Percentiles rank a stretch among this genome's conserved stretches.
Evolutionary conservation across 2,113 vertebrate genomes (phyloP).

Genomic region (Lipotes vexillifer): DNA sequence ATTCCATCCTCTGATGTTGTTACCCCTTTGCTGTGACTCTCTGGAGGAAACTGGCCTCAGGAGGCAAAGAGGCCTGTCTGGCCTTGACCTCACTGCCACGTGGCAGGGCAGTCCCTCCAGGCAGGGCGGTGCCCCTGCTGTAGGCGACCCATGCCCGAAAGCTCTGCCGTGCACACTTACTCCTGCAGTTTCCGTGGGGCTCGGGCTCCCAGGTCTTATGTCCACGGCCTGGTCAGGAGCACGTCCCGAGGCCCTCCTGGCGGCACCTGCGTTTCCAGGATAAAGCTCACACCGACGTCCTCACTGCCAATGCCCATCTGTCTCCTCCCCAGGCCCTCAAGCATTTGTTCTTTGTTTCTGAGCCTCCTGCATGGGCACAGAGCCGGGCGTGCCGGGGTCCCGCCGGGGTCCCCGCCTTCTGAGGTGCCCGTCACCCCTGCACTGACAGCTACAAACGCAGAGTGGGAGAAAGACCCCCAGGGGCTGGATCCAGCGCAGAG

Average conservation of each 20-base stretch:
- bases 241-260: not conserved
- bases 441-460: not conserved
- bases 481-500: not conserved
- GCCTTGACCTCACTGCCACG: not conserved
- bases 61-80: not conserved
- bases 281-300: not conserved
- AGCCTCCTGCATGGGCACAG: no score
- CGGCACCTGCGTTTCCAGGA: not conserved
- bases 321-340: not conserved
- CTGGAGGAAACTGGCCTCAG: not conserved
- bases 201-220: not conserved
- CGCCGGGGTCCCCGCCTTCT: not conserved
- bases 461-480: not conserved
- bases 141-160: no score
- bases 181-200: no score
- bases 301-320: not conserved
- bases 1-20: no score
- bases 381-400: no score
- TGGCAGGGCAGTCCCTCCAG: not conserved
- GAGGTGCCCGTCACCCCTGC: rapidly evolving
- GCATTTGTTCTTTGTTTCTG: not conserved
- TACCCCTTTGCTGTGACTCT: not conserved
- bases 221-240: not conserved
- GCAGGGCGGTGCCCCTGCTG: not conserved
- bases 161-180: no score